These are phyloP conservation scores for Ceuthmochares aereus DNA, from an alignment of 2,113 vertebrate genomes.

Conservation along the genomic window DNA sequence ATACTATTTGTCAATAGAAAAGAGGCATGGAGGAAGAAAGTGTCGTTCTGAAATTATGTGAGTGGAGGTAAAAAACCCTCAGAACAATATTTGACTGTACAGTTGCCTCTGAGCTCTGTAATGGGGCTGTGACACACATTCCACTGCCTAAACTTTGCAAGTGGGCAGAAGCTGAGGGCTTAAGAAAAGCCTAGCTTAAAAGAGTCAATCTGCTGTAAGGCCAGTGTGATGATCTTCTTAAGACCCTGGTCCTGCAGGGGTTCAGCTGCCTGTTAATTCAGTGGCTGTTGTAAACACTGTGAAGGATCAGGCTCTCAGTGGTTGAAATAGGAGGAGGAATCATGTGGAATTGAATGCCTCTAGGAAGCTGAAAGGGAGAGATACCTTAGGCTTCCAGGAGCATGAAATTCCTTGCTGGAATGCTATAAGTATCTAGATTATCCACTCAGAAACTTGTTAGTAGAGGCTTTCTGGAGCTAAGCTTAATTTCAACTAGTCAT, in stretches of 20 bases:
- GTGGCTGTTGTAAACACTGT: neutral
- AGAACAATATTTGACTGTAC: neutral
- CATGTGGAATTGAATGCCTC: neutral
- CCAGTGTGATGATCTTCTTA: neutral
- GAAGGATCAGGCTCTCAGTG: neutral
- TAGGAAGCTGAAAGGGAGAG: neutral
- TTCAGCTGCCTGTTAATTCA: neutral
- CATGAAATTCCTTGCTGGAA: neutral
- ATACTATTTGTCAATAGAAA: neutral
- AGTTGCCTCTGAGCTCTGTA: neutral
- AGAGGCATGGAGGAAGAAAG: neutral
- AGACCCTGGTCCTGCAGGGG: neutral
- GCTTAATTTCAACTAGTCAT: neutral
- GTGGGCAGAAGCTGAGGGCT: neutral
- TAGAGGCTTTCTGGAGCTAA: neutral
- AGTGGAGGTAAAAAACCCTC: neutral
- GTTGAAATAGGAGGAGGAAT: neutral
- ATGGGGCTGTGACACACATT: neutral
- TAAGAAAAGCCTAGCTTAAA: neutral
- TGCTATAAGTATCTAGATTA: neutral
- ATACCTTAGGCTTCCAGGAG: neutral
- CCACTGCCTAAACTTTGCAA: neutral
- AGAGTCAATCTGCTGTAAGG: neutral
- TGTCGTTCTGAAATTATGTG: neutral
- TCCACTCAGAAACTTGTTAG: neutral